Conservation (phyloP, 2,888 invertebrate species). For the Troides oblongomaculatus region DNA sequence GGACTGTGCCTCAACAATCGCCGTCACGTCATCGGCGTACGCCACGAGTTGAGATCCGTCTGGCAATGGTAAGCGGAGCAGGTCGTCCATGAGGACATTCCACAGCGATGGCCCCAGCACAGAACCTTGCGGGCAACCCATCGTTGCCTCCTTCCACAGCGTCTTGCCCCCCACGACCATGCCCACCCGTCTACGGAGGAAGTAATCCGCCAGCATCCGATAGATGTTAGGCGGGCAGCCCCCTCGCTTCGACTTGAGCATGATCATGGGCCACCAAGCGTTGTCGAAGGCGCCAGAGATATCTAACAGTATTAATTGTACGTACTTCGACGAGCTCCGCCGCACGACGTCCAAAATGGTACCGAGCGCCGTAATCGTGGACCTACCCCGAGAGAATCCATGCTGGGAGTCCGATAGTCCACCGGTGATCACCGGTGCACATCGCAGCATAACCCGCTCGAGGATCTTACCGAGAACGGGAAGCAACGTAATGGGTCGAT, state of each 20-base stretch:
- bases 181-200: background rate
- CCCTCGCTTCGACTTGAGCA: background rate
- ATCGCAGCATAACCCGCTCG: slow-evolving; percentile 35
- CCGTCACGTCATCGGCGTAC: background rate
- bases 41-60: background rate
- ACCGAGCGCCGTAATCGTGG: too few species aligned
- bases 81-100: background rate
- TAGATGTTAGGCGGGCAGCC: background rate
- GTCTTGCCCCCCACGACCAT: background rate
- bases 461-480: slow-evolving; percentile 41
- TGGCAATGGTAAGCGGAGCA: background rate
- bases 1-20: background rate
- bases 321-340: background rate
- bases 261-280: background rate
- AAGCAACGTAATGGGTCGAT: slow-evolving; percentile 42
- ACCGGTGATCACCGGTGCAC: slow-evolving; percentile 31
- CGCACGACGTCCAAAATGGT: background rate
- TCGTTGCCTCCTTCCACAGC: background rate
- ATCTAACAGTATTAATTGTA: background rate
- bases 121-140: background rate
- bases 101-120: background rate
- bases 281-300: background rate
- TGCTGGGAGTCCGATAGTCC: slow-evolving; percentile 26
- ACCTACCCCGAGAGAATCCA: background rate
- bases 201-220: background rate